A percentile compares a stretch with the other conserved stretches of the same genome.
phyloP scores from a whole-genome alignment of 2,888 invertebrate genomes.

The Phortica okadai region DNA sequence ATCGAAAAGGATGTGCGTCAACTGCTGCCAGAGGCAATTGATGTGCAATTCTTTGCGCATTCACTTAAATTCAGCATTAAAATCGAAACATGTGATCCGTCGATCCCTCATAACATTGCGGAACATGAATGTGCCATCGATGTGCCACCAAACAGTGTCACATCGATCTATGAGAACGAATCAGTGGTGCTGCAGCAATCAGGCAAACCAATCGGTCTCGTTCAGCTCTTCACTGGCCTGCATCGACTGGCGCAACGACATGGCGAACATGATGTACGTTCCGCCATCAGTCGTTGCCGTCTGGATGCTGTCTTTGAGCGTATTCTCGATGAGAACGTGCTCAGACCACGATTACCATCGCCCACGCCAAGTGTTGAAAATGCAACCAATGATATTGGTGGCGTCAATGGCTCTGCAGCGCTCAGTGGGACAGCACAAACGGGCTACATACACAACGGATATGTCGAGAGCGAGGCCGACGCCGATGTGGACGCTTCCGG shows the following conservation, averaged over 20 bases:
- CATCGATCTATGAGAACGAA: neutral
- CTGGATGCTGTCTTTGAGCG: slow-evolving; percentile 75
- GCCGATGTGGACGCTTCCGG: neutral
- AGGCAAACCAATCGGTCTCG: slow-evolving; percentile 47
- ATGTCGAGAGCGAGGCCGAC: slow-evolving; percentile 69
- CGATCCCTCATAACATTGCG: slow-evolving; percentile 19
- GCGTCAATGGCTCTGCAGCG: slow-evolving; percentile 48
- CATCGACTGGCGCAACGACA: slow-evolving; percentile 55
- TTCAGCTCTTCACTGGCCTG: slow-evolving; percentile 65
- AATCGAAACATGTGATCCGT: slow-evolving; percentile 45
- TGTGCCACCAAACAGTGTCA: neutral
- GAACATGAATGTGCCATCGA: slow-evolving; percentile 33
- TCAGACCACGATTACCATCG: slow-evolving; percentile 22
- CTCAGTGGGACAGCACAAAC: slow-evolving; percentile 57
- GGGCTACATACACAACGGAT: slow-evolving; percentile 72
- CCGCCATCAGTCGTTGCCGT: slow-evolving; percentile 72
- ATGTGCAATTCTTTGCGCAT: slow-evolving; percentile 71
- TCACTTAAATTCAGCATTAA: slow-evolving; percentile 72
- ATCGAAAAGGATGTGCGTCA: slow-evolving; percentile 66
- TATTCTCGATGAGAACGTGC: slow-evolving; percentile 68
- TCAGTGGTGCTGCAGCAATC: slow-evolving; percentile 14
- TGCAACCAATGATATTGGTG: neutral
- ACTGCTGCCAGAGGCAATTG: slow-evolving; percentile 62
- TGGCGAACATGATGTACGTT: slow-evolving; percentile 56
- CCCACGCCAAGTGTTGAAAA: slow-evolving; percentile 31